Percentiles rank a stretch among this genome's conserved stretches.
Conservation (phyloP, 2,888 invertebrate species). For the Calliphora vomitoria region DNA sequence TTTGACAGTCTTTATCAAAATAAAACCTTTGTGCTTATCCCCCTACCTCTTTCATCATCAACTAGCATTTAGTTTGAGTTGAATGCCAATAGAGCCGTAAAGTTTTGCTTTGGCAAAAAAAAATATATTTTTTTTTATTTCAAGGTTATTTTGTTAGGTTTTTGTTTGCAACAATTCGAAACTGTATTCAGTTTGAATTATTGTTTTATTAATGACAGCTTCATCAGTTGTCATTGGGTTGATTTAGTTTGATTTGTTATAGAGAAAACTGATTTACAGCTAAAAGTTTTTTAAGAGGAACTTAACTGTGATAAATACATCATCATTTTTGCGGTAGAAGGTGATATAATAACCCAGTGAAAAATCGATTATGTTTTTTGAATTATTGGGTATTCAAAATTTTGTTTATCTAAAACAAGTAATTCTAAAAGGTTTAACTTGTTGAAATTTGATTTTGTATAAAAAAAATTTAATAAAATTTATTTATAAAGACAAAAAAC, state of each 20-base stretch:
- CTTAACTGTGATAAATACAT: slow-evolving; percentile 3
- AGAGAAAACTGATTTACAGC: not conserved
- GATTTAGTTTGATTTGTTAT: slow-evolving; percentile 41
- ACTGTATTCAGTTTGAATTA: slow-evolving; percentile 15
- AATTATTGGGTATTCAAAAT: no score
- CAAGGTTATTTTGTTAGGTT: slow-evolving; percentile 20
- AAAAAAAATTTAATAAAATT: no score
- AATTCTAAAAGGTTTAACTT: no score
- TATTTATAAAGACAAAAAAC: no score
- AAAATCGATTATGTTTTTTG: no score
- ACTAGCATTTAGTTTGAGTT: not conserved
- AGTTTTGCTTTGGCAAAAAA: not conserved
- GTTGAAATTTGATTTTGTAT: no score
- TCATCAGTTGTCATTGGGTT: slow-evolving; percentile 61
- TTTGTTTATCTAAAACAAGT: no score
- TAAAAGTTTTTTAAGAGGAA: slow-evolving; percentile 8
- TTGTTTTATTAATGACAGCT: slow-evolving; percentile 52
- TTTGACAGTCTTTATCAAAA: slow-evolving; percentile 70
- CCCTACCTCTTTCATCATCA: not conserved
- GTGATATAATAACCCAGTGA: not conserved
- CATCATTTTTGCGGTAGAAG: not conserved
- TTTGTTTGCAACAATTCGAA: not conserved
- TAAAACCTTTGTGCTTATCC: slow-evolving; percentile 29
- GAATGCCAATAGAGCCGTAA: not conserved
- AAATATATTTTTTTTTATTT: not conserved